phyloP scores from a whole-genome alignment of 2,888 invertebrate species.

The Acanthacorydalis orientalis region DNA sequence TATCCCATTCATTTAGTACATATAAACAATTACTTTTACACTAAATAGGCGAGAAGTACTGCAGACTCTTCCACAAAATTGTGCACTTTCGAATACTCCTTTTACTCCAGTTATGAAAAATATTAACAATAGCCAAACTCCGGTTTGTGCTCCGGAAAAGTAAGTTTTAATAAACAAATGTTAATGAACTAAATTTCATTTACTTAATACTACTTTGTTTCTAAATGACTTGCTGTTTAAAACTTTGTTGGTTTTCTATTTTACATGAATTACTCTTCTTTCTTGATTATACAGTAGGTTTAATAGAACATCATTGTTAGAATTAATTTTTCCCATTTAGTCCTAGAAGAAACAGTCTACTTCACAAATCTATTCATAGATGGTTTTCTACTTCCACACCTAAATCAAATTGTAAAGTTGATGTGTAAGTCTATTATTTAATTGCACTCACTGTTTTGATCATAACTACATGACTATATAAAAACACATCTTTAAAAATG shows the following conservation, averaged over 20 bases:
- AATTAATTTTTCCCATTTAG: constrained; percentile 7
- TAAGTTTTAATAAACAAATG: constrained; percentile 24
- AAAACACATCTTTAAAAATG: too few relatives aligned
- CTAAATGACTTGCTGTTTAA: not conserved
- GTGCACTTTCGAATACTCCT: constrained; percentile 29
- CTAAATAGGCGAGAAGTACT: constrained; percentile 41
- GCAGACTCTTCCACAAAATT: constrained; percentile 40
- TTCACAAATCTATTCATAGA: constrained; percentile 5
- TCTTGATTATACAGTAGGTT: constrained; percentile 1
- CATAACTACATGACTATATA: too few relatives aligned
- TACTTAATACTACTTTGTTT: not conserved
- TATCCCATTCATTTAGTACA: too few relatives aligned
- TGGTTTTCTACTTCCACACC: constrained; percentile 8
- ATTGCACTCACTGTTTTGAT: too few relatives aligned
- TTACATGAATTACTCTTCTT: not conserved
- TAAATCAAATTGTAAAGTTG: too few relatives aligned
- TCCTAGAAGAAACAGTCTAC: constrained; percentile 4
- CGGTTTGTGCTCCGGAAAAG: constrained; percentile 32
- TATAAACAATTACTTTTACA: too few relatives aligned
- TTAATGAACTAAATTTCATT: constrained; percentile 9
- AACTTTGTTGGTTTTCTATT: not conserved
- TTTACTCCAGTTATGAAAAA: constrained; percentile 30
- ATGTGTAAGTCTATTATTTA: too few relatives aligned
- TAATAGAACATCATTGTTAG: constrained; percentile 3
- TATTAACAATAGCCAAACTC: constrained; percentile 16